These are phyloP conservation scores for Fopius arisanus DNA, from an alignment of 1,140 invertebrate species.

Conservation along the genomic window DNA sequence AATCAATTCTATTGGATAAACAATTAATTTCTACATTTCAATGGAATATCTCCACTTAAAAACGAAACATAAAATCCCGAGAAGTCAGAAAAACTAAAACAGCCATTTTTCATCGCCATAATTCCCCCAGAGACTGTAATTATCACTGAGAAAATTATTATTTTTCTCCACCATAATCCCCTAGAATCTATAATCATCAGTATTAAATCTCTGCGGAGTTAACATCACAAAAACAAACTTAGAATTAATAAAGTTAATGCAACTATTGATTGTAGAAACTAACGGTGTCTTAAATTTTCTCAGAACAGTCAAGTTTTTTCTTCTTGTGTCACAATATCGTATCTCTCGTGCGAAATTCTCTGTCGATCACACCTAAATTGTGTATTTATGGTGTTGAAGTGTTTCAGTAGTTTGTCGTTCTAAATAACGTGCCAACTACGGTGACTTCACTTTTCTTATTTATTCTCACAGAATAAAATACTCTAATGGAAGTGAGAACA, in stretches of 20 bases:
- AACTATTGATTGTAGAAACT: slow-evolving; percentile 1
- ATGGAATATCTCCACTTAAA: too few relatives aligned
- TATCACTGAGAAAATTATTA: too few relatives aligned
- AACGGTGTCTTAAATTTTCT: not conserved
- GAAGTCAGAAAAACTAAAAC: too few relatives aligned
- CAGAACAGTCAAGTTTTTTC: not conserved
- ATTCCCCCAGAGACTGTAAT: too few relatives aligned
- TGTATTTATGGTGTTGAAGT: not conserved
- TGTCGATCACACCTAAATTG: not conserved
- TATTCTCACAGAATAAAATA: slow-evolving; percentile 1
- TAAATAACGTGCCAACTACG: slow-evolving; percentile 17
- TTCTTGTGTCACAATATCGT: not conserved
- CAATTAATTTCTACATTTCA: too few relatives aligned
- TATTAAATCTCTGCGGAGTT: too few relatives aligned
- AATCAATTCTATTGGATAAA: too few relatives aligned
- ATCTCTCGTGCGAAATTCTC: slow-evolving; percentile 17
- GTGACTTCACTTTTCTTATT: slow-evolving; percentile 15
- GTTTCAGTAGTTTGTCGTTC: slow-evolving; percentile 13
- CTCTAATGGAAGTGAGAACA: not conserved
- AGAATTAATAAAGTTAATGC: not conserved
- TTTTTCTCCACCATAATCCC: too few relatives aligned
- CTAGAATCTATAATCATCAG: too few relatives aligned
- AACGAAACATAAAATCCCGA: too few relatives aligned
- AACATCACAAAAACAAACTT: too few relatives aligned
- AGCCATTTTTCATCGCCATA: too few relatives aligned